These are phyloP conservation scores for Danionella dracula DNA, from an alignment of 2,797 vertebrate genomes.

Conservation along the genomic window DNA sequence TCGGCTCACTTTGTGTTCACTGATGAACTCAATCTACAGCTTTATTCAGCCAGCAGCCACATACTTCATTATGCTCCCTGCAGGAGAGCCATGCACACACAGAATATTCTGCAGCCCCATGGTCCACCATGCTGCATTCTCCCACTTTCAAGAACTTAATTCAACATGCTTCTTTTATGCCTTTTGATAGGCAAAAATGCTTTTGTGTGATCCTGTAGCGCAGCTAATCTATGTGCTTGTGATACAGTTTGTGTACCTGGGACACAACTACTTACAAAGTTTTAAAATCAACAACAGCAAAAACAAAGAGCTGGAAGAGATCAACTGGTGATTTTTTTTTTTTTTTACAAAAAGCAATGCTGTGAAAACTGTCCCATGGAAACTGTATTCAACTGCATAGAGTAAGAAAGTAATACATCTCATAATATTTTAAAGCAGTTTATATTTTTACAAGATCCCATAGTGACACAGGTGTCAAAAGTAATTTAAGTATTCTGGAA, in stretches of 20 bases:
- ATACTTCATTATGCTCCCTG: constrained; percentile 15
- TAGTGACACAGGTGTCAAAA: too few species aligned
- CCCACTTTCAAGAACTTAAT: background rate
- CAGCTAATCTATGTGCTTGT: background rate
- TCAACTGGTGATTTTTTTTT: background rate
- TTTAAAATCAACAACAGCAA: background rate
- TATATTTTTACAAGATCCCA: too few species aligned
- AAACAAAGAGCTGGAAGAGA: background rate
- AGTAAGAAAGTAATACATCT: too few species aligned
- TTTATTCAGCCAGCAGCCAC: background rate
- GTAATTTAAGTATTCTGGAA: too few species aligned
- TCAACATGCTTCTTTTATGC: constrained; percentile 3
- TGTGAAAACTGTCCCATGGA: too few species aligned
- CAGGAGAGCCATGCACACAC: background rate
- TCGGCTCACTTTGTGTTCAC: background rate
- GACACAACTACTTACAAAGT: background rate
- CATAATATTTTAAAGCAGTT: too few species aligned
- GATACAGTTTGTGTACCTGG: background rate
- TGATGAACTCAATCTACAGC: background rate
- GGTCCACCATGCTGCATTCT: background rate
- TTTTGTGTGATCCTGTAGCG: background rate
- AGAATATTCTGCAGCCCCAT: background rate
- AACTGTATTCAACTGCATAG: too few species aligned
- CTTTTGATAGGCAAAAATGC: background rate
- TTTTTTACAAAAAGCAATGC: too few species aligned